Conservation (phyloP, 2,113 vertebrate genomes). For the chimpanzee (Pan troglodytes) region NHGRI_mPanTro3-v2.1_pri NC_072419.2:20346001-20346500, state of each 20-base stretch:
- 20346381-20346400: not conserved
- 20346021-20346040: too few species aligned
- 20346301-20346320: not conserved
- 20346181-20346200: too few species aligned
- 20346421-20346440: not conserved
- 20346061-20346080: too few species aligned
- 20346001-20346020: too few species aligned
- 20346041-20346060: too few species aligned
- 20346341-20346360: not conserved
- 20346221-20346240: too few species aligned
- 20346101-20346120: not conserved
- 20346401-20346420: not conserved
- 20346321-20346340: not conserved
- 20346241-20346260: too few species aligned
- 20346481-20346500: not conserved
- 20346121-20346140: too few species aligned
- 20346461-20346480: constrained; percentile 20
- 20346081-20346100: too few species aligned
- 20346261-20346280: not conserved
- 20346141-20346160: too few species aligned
- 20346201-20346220: too few species aligned
- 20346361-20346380: not conserved
- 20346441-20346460: not conserved
- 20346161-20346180: rapidly evolving
- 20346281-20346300: not conserved